phyloP scores from a whole-genome alignment of 2,888 invertebrate genomes.

The Argyresthia goedartella region DNA sequence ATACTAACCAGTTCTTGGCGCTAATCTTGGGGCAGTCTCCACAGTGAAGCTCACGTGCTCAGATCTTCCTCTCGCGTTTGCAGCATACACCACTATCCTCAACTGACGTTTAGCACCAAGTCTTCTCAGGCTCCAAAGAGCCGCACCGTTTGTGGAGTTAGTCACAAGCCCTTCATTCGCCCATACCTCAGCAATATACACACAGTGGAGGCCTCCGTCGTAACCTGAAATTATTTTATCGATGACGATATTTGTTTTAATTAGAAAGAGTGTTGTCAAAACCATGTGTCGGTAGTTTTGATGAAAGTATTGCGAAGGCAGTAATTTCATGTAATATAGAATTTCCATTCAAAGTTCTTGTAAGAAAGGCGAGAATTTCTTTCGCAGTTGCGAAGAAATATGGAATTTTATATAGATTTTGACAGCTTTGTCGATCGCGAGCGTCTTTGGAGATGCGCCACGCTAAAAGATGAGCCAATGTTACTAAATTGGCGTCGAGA shows the following conservation, averaged over 20 bases:
- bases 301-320: too few species aligned
- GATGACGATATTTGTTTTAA: background rate
- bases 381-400: too few species aligned
- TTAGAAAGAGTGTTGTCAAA: too few species aligned
- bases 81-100: slow-evolving; percentile 83
- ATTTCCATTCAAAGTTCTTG: too few species aligned
- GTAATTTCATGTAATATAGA: too few species aligned
- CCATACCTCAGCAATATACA: slow-evolving; percentile 80
- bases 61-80: slow-evolving; percentile 87
- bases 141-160: slow-evolving; percentile 78
- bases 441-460: background rate
- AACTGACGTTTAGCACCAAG: slow-evolving; percentile 84
- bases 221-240: slow-evolving; percentile 57
- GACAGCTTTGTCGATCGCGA: too few species aligned
- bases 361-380: too few species aligned
- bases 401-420: too few species aligned
- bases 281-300: too few species aligned
- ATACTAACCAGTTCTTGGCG: slow-evolving; percentile 46
- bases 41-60: slow-evolving; percentile 71
- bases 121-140: slow-evolving; percentile 81
- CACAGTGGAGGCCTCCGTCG: slow-evolving; percentile 83
- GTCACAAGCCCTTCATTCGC: slow-evolving; percentile 73
- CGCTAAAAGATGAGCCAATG: background rate
- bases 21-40: slow-evolving; percentile 44
- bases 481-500: background rate